Percentiles rank a stretch among this genome's conserved stretches.
Evolutionary conservation across 2,113 vertebrate species (phyloP).

Genomic region (Glareola pratincola): DNA sequence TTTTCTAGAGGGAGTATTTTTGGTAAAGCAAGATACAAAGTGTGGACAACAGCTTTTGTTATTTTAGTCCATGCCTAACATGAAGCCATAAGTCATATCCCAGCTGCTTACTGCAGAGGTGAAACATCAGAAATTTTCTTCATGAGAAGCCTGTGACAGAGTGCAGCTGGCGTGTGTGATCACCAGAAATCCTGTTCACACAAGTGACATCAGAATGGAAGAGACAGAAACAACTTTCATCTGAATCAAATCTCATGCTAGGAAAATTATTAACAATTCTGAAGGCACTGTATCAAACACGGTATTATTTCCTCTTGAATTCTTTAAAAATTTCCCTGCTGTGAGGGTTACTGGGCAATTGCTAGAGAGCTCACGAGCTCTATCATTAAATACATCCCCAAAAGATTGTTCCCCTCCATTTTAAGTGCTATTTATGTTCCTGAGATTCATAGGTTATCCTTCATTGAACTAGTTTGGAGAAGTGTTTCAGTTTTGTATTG

Average conservation of each 20-base stretch:
- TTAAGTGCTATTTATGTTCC: background rate
- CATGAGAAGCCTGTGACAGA: background rate
- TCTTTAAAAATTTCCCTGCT: background rate
- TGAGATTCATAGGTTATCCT: background rate
- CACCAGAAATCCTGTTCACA: background rate
- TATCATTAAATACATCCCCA: background rate
- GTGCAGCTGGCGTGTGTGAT: background rate
- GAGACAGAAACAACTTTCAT: background rate
- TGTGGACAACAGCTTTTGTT: background rate
- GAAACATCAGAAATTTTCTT: background rate
- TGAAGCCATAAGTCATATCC: background rate
- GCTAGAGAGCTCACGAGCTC: background rate
- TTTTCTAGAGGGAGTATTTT: background rate
- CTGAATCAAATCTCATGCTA: background rate
- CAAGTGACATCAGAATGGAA: background rate
- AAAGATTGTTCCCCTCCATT: background rate
- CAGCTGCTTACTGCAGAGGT: background rate
- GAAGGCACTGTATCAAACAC: background rate
- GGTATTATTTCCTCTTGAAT: background rate
- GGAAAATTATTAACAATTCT: background rate
- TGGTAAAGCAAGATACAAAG: background rate
- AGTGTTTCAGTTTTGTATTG: background rate
- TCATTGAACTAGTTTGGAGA: background rate
- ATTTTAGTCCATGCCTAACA: background rate
- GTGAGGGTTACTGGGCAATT: background rate